Conservation (phyloP, 1,140 invertebrate species). For the Drosophila teissieri region DNA sequence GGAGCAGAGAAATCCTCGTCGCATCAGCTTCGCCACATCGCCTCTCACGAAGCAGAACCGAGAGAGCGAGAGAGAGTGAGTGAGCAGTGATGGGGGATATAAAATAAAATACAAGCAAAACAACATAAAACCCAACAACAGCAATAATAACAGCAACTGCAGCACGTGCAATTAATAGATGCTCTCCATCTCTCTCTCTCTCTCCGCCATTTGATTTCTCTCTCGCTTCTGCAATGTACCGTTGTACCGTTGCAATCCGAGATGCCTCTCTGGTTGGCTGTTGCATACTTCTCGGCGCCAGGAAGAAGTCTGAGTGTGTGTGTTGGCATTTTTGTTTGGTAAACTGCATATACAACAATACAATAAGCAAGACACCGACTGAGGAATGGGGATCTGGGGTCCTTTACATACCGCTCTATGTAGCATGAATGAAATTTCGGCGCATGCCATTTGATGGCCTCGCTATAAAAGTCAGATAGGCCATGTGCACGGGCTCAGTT, state of each 20-base stretch:
- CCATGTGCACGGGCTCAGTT: conserved; percentile 78
- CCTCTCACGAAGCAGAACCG: conserved; percentile 26
- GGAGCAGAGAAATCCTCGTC: conserved; percentile 57
- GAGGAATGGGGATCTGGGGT: conserved; percentile 18
- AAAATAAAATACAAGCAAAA: conserved; percentile 83
- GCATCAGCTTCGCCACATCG: conserved; percentile 35
- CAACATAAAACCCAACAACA: conserved; percentile 71
- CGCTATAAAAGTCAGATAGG: conserved; percentile 81
- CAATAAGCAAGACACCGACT: conserved; percentile 74
- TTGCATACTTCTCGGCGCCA: conserved; percentile 67
- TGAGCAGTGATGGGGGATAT: conserved; percentile 56
- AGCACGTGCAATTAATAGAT: conserved; percentile 70
- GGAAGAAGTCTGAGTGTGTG: conserved; percentile 58
- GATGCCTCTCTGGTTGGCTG: conserved; percentile 66
- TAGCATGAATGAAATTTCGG: conserved; percentile 66
- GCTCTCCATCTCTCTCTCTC: conserved; percentile 18
- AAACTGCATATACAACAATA: conserved; percentile 83
- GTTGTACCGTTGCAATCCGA: conserved; percentile 31
- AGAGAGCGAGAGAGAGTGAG: conserved; percentile 26
- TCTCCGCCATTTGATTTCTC: not conserved
- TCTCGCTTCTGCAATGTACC: conserved; percentile 5
- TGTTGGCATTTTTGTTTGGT: conserved; percentile 82
- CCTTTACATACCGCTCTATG: conserved; percentile 59
- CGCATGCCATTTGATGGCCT: conserved; percentile 78
- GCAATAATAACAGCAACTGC: conserved; percentile 54